A percentile compares a stretch with the other conserved stretches of the same genome.
phyloP scores from a whole-genome alignment of 2,888 invertebrate species.

The Mechanitis messenoides region DNA sequence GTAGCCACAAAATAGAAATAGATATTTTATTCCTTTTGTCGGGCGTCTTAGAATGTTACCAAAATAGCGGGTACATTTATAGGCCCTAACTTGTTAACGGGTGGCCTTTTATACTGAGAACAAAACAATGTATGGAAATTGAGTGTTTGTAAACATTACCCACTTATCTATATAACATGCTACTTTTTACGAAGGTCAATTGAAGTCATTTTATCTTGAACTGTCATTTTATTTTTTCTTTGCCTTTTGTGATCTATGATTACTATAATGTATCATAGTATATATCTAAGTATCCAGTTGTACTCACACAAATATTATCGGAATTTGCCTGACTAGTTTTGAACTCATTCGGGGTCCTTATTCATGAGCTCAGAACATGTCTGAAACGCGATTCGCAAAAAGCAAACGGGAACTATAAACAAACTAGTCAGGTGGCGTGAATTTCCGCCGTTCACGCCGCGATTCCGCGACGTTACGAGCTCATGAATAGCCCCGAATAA shows the following conservation, averaged over 20 bases:
- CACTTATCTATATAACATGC: constrained; percentile 4
- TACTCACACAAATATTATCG: too few relatives aligned
- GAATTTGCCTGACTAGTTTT: too few relatives aligned
- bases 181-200: background rate
- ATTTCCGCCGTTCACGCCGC: too few relatives aligned
- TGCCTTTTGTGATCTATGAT: too few relatives aligned
- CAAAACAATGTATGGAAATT: constrained; percentile 9
- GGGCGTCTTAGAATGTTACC: constrained; percentile 2
- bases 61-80: constrained; percentile 10
- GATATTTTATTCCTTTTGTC: constrained; percentile 5
- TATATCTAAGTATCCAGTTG: too few relatives aligned
- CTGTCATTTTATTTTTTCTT: background rate
- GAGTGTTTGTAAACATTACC: constrained; percentile 12
- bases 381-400: too few relatives aligned
- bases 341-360: too few relatives aligned
- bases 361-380: too few relatives aligned
- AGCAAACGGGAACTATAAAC: too few relatives aligned
- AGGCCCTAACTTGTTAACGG: constrained; percentile 7
- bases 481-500: background rate
- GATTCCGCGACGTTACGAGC: too few relatives aligned
- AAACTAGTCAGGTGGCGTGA: too few relatives aligned
- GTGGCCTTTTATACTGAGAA: constrained; percentile 14
- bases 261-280: too few relatives aligned
- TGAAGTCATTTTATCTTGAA: background rate
- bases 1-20: constrained; percentile 3